These are phyloP conservation scores for Corvus cornix DNA, from an alignment of 2,113 vertebrate genomes.

Conservation along the genomic window DNA sequence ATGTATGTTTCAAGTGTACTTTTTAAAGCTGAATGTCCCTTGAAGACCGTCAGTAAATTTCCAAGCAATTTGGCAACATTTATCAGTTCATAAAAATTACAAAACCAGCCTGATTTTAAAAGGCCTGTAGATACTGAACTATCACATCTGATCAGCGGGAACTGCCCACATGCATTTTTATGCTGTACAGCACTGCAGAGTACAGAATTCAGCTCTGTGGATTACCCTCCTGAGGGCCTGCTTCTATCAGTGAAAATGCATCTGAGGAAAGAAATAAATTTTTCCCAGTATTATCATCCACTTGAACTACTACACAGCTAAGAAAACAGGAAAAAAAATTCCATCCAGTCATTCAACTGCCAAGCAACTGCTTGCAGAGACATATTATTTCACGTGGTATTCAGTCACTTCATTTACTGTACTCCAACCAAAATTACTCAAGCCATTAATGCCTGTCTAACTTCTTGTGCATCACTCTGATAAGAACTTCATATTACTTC, in stretches of 20 bases:
- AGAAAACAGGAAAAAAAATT: not conserved
- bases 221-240: not conserved
- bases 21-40: not conserved
- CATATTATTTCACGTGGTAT: not conserved
- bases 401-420: not conserved
- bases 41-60: not conserved
- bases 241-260: not conserved
- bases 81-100: not conserved
- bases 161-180: not conserved
- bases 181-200: not conserved
- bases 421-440: not conserved
- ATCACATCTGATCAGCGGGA: not conserved
- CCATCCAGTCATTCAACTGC: not conserved
- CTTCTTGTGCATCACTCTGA: not conserved
- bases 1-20: not conserved
- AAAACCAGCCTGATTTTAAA: not conserved
- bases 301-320: not conserved
- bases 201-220: not conserved
- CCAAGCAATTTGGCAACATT: not conserved
- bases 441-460: not conserved
- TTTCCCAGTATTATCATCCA: not conserved
- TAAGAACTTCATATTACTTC: not conserved
- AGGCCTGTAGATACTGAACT: not conserved
- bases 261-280: not conserved
- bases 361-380: not conserved